These are phyloP conservation scores for Auanema freiburgensis DNA, from an alignment of 2,888 invertebrate genomes.

Conservation along the genomic window DNA sequence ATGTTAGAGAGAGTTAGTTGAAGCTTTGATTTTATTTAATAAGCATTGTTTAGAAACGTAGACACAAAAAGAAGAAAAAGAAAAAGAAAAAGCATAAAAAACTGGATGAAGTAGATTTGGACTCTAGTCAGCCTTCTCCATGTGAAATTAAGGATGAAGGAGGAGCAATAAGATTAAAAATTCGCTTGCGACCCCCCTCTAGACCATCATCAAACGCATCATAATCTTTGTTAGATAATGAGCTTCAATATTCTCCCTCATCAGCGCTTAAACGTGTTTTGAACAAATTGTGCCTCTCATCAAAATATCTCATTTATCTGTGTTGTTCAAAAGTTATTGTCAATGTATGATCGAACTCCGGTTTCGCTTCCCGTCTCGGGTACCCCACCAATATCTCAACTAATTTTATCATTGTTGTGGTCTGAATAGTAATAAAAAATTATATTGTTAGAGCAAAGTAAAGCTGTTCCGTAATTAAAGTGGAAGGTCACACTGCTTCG, in stretches of 20 bases:
- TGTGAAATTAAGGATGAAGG: neutral
- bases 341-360: neutral
- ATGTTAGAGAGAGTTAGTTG: neutral
- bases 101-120: neutral
- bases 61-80: neutral
- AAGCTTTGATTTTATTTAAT: neutral
- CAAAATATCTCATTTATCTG: neutral
- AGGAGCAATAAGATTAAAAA: neutral
- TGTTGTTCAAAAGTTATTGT: too few relatives aligned
- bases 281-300: neutral
- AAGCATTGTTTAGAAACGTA: neutral
- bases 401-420: too few relatives aligned
- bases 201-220: neutral
- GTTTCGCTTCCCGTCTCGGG: slow-evolving; percentile 6
- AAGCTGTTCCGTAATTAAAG: too few relatives aligned
- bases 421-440: too few relatives aligned
- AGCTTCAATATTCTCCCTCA: neutral
- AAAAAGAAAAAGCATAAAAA: neutral
- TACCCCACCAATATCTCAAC: neutral
- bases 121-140: slow-evolving; percentile 2
- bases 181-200: neutral
- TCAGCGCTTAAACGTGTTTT: neutral
- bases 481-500: too few relatives aligned
- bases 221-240: neutral
- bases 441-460: too few relatives aligned